Evolutionary conservation across 1,140 invertebrate genomes (phyloP).

Genomic region (Nephotettix cincticeps): DNA sequence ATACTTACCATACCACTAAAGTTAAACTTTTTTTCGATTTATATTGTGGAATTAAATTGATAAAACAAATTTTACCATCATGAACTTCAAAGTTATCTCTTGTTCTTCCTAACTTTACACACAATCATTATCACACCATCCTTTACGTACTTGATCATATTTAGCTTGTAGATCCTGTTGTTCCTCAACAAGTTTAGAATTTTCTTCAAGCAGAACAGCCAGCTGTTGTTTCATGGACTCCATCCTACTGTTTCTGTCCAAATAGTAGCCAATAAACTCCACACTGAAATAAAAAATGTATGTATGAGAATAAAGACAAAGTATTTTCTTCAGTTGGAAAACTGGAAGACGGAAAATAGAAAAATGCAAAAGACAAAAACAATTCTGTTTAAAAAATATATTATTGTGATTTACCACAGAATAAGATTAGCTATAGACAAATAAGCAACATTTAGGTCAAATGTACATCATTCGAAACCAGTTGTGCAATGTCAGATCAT

Average conservation of each 20-base stretch:
- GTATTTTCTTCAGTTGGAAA: background rate
- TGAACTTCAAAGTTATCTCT: background rate
- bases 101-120: background rate
- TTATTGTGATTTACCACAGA: too few relatives aligned
- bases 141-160: constrained; percentile 75
- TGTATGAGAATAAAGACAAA: background rate
- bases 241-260: constrained; percentile 78
- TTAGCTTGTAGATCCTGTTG: constrained; percentile 70
- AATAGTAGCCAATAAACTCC: constrained; percentile 92
- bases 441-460: too few relatives aligned
- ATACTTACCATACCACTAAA: too few relatives aligned
- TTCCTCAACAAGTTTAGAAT: constrained; percentile 66
- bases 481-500: too few relatives aligned
- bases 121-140: background rate
- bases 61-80: constrained; percentile 38
- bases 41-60: too few relatives aligned
- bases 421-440: too few relatives aligned
- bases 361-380: too few relatives aligned
- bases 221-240: constrained; percentile 73
- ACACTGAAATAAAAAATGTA: constrained; percentile 60
- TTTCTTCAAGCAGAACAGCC: constrained; percentile 72
- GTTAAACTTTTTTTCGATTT: too few relatives aligned
- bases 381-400: too few relatives aligned
- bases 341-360: too few relatives aligned
- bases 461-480: too few relatives aligned